Evolutionary conservation across 2,797 vertebrate species (phyloP), one percentile per base, ranked within the genome.

Genomic region (Mormyrus proboscirostris): DNA sequence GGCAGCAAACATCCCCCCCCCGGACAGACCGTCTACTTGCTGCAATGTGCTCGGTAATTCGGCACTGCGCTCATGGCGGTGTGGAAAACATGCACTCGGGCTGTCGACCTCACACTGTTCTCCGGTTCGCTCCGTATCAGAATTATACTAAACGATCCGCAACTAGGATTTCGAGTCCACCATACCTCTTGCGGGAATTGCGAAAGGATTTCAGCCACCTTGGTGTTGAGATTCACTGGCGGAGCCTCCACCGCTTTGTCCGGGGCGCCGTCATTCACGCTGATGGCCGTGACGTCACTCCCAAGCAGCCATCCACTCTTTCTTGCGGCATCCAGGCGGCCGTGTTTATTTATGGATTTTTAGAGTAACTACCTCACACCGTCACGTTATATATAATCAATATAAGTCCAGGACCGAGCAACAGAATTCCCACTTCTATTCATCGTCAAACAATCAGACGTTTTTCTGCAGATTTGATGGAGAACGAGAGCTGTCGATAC

Each of bases 161-260:
- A 10, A 65, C 57, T 69, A 33, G 5, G 79, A 50, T n/a, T 50
- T 19, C 22, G 41, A 2, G 25, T 65, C 25, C 62, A 25, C 84
- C 89, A 47, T 87, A 89, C 89, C 89, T 89, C 29, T 44, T 41
- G 73, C 9, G 22, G 25, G 84, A 53, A 41, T 86, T 51, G 12
- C 49, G 14, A 57, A 41, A 55, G 84, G 73, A 44, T 33, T 62
- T 55, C 89, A 41, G 44, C 62, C 49, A 55, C 85, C 62, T 73
- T 25, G 85, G 41, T 25, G n/a, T 12, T 76, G 59, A 44, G 49
- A 65, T 85, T 49, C 29, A 87, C 83, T 76, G 82, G 84, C 89
- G 89, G 89, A 84, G 83, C 69, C 89, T 51, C 85, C 83, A 86
- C 57, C 89, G 59, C 89, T 86, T 57, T 73, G 85, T 89, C 89